Conservation (phyloP, 2,797 vertebrate species). For the Peromyscus nudipes region DNA sequence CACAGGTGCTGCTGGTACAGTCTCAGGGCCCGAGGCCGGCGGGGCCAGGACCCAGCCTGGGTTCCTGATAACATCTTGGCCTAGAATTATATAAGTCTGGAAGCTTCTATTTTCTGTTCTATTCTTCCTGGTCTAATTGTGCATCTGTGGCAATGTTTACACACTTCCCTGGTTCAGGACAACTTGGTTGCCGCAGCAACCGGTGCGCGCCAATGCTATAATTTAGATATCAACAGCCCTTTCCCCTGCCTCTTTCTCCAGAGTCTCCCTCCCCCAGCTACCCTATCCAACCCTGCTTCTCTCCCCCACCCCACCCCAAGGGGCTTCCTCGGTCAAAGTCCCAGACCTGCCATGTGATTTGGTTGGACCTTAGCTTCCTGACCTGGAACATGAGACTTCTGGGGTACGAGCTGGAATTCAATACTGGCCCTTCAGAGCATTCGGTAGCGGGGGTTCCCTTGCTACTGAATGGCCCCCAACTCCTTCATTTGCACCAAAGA, state of each 20-base stretch:
- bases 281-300: background rate
- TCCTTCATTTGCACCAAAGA: background rate
- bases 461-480: background rate
- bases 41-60: background rate
- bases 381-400: background rate
- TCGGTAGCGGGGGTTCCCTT: background rate
- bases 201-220: conserved; percentile 88
- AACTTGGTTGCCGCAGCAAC: conserved; percentile 91
- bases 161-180: conserved; percentile 87
- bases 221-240: conserved; percentile 90
- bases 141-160: conserved; percentile 89
- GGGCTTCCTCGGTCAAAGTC: background rate
- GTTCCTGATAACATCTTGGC: conserved; percentile 75
- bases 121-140: conserved; percentile 88
- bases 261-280: background rate
- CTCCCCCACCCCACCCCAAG: background rate
- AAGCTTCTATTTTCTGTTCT: conserved; percentile 88
- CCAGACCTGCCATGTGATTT: background rate
- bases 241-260: conserved; percentile 81
- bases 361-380: conserved; percentile 28
- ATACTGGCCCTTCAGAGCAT: background rate
- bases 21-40: background rate
- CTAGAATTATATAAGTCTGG: conserved; percentile 81
- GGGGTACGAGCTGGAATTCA: background rate
- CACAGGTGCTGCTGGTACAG: background rate